These are phyloP conservation scores for Apodemia zela DNA, from an alignment of 2,888 invertebrate species.

Conservation along the genomic window DNA sequence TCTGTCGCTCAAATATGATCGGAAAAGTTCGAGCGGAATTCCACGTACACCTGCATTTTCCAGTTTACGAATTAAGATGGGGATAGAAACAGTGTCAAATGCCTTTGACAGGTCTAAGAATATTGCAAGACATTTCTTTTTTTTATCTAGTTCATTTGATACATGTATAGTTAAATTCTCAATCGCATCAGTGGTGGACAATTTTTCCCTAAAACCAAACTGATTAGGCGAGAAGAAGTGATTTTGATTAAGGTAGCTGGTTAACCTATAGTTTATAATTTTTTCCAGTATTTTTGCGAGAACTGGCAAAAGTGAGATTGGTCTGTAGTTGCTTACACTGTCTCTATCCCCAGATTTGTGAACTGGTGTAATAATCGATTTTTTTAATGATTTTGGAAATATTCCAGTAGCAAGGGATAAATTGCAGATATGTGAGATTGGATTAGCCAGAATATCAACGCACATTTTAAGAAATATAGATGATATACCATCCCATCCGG, in stretches of 20 bases:
- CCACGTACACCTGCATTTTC: too few species aligned
- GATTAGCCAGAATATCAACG: not conserved
- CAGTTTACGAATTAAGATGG: not conserved
- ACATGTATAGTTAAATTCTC: conserved; percentile 16
- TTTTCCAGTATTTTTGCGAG: conserved; percentile 27
- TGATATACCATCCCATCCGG: conserved; percentile 12
- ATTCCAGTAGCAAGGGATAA: conserved; percentile 17
- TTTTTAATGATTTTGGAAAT: conserved; percentile 19
- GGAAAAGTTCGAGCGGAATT: too few species aligned
- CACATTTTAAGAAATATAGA: conserved; percentile 10
- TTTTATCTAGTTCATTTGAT: conserved; percentile 21
- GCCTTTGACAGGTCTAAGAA: conserved; percentile 26
- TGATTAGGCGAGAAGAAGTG: conserved; percentile 11
- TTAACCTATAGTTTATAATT: conserved; percentile 27
- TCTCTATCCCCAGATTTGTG: too few species aligned
- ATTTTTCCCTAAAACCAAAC: conserved; percentile 22
- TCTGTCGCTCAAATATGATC: too few species aligned
- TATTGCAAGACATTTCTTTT: conserved; percentile 21
- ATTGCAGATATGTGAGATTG: conserved; percentile 21
- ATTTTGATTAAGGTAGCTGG: conserved; percentile 17
- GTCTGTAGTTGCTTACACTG: too few species aligned
- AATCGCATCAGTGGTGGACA: conserved; percentile 22
- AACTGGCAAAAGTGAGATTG: conserved; percentile 7
- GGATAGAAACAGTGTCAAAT: not conserved
- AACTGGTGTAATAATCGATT: too few species aligned